Evolutionary conservation across 2,113 vertebrate genomes (phyloP), one percentile per base, ranked within the genome.

Genomic region (Zosterops pallidus): DNA sequence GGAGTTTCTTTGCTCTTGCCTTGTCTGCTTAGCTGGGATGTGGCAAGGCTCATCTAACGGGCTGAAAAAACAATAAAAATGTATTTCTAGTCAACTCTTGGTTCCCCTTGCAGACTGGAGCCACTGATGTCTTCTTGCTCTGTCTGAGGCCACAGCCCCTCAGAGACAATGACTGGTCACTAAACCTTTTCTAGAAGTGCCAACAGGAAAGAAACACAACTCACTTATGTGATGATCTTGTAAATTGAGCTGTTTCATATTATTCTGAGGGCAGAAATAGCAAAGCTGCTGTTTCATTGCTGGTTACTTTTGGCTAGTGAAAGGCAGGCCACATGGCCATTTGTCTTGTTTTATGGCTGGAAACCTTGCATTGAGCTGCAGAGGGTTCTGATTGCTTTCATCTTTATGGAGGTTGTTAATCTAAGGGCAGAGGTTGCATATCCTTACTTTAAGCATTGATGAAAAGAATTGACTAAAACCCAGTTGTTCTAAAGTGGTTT

Each of bases 351-450:
- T 95, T 92, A 89, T 75, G 55, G 71, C 33, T 82, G 56, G 76
- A 92, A 86, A 67, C 17, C 64, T 83, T 74, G 46, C 80, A 67
- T 28, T 86, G 68, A 91, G 64, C 68, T 47, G 2, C 6, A 4
- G 71, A 90, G 76, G 25, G 22, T 17, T 90, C 90, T 83, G 79
- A 78, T 31, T 81, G 60, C 88, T 92, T 94, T 81, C 85, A 49
- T 77, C 82, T 91, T 90, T 93, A 85, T 93, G 72, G 74, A 37
- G 28, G 71, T 12, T 83, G 85, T 94, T 95, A 97, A 96, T 94
- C 90, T 75, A 41, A 89, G 90, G 83, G 72, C 92, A 94, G 71
- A 60, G 76, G 75, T 89, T 92, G 71, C 79, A 49, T 71, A 78
- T 89, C 86, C 83, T 93, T 75, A 87, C 70, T 77, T 80, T 75